Conservation (phyloP, 2,113 vertebrate genomes). For the Rhinolophus ferrumequinum region DNA sequence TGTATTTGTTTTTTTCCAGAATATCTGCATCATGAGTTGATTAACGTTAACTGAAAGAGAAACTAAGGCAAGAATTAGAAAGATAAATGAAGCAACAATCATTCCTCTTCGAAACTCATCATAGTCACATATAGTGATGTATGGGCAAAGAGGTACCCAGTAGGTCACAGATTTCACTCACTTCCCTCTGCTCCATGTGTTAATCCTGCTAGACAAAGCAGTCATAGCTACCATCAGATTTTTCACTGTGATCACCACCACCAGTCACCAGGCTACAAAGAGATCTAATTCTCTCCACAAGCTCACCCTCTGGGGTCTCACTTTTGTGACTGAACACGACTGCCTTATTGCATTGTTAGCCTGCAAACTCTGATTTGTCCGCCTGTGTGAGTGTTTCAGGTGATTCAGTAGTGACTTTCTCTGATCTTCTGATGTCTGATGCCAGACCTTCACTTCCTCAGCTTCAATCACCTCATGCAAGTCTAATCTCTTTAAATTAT, state of each 20-base stretch:
- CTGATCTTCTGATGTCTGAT: not conserved
- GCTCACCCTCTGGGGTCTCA: not conserved
- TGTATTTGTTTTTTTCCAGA: not conserved
- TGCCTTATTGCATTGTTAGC: not conserved
- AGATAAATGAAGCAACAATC: not conserved
- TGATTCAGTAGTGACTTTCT: not conserved
- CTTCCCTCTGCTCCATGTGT: no score
- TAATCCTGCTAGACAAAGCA: not conserved
- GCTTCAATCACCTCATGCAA: not conserved
- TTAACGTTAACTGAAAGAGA: not conserved
- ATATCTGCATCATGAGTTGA: not conserved
- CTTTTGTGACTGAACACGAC: not conserved
- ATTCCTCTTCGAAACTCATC: not conserved
- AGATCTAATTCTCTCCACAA: accelerated
- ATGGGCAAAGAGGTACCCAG: no score
- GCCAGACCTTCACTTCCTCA: not conserved
- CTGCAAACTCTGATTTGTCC: not conserved
- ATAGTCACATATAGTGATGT: no score
- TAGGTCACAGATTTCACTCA: not conserved
- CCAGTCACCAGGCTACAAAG: no score
- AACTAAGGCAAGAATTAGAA: not conserved
- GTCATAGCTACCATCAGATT: not conserved
- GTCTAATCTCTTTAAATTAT: not conserved
- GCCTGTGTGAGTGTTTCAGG: not conserved
- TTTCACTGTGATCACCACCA: accelerated